Evolutionary conservation across 2,888 invertebrate genomes (phyloP).

Genomic region (Caenorhabditis virilis): DNA sequence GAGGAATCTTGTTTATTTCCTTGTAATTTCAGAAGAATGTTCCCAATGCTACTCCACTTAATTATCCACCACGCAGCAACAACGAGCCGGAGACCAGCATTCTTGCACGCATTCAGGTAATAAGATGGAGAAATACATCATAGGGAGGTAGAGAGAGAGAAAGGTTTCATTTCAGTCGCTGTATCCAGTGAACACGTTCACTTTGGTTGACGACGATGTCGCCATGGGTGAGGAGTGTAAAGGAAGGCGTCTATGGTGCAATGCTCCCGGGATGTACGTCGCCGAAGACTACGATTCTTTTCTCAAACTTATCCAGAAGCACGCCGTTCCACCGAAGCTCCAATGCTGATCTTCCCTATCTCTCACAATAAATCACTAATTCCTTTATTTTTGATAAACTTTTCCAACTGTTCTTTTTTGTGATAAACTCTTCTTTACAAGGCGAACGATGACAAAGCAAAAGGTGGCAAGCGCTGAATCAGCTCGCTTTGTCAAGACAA

Average conservation of each 20-base stretch:
- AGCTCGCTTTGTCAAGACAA: no score
- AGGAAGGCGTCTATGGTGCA: constrained; percentile 18
- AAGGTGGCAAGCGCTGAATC: no score
- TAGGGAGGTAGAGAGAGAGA: constrained; percentile 6
- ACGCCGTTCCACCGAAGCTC: constrained; percentile 3
- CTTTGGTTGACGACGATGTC: constrained; percentile 12
- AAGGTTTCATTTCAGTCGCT: constrained; percentile 8
- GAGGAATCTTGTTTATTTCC: constrained; percentile 5
- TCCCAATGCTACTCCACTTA: neutral
- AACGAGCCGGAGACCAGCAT: constrained; percentile 15
- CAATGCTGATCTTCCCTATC: neutral
- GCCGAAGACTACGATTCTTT: constrained; percentile 9
- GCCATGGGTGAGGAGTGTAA: constrained; percentile 15
- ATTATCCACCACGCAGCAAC: constrained; percentile 2
- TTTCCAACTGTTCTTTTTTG: constrained; percentile 4
- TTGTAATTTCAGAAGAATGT: constrained; percentile 3
- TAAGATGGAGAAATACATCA: no score
- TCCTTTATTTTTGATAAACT: constrained; percentile 2
- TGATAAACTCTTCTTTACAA: constrained; percentile 6
- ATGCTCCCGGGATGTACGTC: constrained; percentile 1
- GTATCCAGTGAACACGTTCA: constrained; percentile 29
- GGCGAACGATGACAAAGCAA: constrained; percentile 4
- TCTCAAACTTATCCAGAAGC: constrained; percentile 14
- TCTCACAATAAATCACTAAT: no score
- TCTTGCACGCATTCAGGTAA: constrained; percentile 17